Evolutionary conservation across 1,140 invertebrate species (phyloP).

Genomic region (Oedothorax gibbosus): DNA sequence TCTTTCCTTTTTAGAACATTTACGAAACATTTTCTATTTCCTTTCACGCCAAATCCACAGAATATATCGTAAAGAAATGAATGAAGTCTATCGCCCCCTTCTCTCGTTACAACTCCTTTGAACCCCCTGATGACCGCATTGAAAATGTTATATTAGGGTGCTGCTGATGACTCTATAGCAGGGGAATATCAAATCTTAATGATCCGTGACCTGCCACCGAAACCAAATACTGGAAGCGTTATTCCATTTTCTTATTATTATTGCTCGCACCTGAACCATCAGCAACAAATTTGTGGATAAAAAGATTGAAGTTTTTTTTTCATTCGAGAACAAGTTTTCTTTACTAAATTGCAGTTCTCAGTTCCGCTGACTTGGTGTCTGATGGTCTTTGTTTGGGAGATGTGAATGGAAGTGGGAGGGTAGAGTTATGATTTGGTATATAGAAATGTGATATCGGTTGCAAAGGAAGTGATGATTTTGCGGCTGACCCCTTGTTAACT

Average conservation of each 20-base stretch:
- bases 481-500: not conserved
- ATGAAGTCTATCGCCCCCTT: not conserved
- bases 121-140: slow-evolving; percentile 29
- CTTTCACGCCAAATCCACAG: slow-evolving; percentile 10
- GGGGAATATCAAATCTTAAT: slow-evolving; percentile 13
- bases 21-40: slow-evolving; percentile 22
- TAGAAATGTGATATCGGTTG: slow-evolving; percentile 23
- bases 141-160: slow-evolving; percentile 2
- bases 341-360: slow-evolving; percentile 27
- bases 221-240: slow-evolving; percentile 12
- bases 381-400: slow-evolving; percentile 19
- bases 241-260: slow-evolving; percentile 20
- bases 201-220: slow-evolving; percentile 30
- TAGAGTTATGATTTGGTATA: slow-evolving; percentile 17
- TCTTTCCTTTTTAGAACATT: slow-evolving; percentile 21
- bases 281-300: slow-evolving; percentile 36
- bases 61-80: not conserved
- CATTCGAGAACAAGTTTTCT: too few species aligned
- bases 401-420: slow-evolving; percentile 22
- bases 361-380: not conserved
- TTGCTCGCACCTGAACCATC: slow-evolving; percentile 4
- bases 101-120: not conserved
- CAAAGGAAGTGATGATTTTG: not conserved
- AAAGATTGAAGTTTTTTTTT: not conserved
- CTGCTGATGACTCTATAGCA: slow-evolving; percentile 31